Conservation (phyloP, 2,113 vertebrate species). For the Megaceryle maxima region DNA sequence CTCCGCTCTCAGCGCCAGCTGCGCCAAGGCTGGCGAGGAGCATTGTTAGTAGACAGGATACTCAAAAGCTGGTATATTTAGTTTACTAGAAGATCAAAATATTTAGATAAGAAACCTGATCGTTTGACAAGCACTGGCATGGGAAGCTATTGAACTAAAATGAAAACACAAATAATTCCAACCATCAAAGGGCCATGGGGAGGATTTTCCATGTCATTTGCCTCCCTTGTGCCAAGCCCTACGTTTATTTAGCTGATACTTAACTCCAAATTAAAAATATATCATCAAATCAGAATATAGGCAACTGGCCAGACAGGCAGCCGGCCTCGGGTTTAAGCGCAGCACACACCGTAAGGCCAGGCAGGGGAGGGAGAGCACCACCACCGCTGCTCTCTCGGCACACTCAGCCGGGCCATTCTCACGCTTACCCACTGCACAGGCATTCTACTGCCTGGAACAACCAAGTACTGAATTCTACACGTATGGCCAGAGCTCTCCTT, state of each 20-base stretch:
- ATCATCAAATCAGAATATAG: neutral
- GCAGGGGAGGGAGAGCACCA: neutral
- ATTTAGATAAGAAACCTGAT: neutral
- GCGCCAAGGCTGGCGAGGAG: neutral
- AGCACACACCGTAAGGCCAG: accelerated
- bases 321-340: neutral
- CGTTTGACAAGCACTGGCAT: neutral
- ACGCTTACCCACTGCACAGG: neutral
- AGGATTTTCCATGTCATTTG: neutral
- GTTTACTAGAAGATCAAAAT: neutral
- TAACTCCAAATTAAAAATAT: neutral
- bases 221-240: neutral
- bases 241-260: neutral
- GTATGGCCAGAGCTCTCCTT: too few relatives aligned
- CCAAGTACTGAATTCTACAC: neutral
- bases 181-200: neutral
- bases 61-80: neutral
- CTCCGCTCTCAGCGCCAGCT: accelerated
- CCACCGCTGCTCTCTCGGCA: neutral
- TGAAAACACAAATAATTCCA: neutral
- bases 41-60: neutral
- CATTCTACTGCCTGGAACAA: neutral
- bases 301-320: neutral
- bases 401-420: neutral
- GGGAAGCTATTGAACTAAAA: neutral